A percentile compares a stretch with the other conserved stretches of the same genome.
phyloP scores from a whole-genome alignment of 2,113 vertebrate genomes.

The Hystrix brachyura region DNA sequence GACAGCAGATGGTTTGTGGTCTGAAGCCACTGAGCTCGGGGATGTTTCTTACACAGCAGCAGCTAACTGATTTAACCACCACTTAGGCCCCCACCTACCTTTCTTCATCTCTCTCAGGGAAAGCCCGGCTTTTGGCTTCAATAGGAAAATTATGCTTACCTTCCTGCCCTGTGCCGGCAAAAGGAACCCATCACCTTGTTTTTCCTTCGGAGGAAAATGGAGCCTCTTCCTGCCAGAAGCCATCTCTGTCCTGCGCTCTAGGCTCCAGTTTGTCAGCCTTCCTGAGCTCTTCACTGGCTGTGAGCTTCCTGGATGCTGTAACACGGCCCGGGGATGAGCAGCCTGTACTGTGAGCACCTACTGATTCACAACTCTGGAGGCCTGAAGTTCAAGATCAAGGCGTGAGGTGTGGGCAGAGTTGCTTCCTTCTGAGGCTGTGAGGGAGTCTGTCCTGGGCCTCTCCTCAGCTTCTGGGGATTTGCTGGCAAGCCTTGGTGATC shows the following conservation, averaged over 20 bases:
- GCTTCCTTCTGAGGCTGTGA: background rate
- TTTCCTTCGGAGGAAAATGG: background rate
- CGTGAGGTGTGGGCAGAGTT: background rate
- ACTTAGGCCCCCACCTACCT: background rate
- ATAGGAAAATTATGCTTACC: background rate
- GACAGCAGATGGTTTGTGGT: background rate
- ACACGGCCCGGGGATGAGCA: background rate
- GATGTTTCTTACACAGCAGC: background rate
- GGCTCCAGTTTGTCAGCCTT: background rate
- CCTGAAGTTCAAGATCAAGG: background rate
- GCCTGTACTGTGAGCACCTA: background rate
- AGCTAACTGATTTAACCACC: background rate
- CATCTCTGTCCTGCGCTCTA: background rate
- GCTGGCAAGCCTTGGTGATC: background rate
- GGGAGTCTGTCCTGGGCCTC: background rate
- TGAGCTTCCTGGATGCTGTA: background rate
- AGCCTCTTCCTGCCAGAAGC: background rate
- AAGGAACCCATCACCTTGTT: background rate
- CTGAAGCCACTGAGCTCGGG: background rate
- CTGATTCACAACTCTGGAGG: background rate
- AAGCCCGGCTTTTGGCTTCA: background rate
- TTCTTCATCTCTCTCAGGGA: too few species aligned
- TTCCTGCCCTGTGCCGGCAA: background rate
- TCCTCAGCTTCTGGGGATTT: background rate
- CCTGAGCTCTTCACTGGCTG: background rate